Evolutionary conservation across 2,888 invertebrate genomes (phyloP).

Genomic region (Kuschelorhynchus macadamiae): DNA sequence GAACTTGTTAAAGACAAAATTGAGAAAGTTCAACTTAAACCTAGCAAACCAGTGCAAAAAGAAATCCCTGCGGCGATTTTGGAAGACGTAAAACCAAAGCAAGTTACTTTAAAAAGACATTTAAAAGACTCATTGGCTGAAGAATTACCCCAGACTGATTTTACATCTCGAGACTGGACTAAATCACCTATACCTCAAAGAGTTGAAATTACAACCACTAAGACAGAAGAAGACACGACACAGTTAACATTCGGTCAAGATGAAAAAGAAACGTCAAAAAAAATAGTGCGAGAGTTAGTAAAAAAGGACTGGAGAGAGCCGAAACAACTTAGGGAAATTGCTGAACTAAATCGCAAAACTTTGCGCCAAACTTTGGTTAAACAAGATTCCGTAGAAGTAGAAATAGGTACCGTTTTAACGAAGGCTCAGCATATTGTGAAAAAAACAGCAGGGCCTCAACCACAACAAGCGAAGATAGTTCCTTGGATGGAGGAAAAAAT

Average conservation of each 20-base stretch:
- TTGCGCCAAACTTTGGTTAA: slow-evolving; percentile 30
- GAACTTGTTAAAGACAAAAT: slow-evolving; percentile 66
- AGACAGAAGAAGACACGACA: slow-evolving; percentile 18
- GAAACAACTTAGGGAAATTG: not conserved
- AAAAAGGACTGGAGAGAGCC: slow-evolving; percentile 31
- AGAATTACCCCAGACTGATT: not conserved
- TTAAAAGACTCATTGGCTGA: not conserved
- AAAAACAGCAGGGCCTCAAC: slow-evolving; percentile 18
- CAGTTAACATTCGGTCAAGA: not conserved
- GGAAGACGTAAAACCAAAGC: slow-evolving; percentile 72
- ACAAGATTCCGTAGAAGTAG: slow-evolving; percentile 45
- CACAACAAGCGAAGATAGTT: slow-evolving; percentile 50
- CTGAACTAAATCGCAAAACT: slow-evolving; percentile 5
- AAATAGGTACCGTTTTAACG: slow-evolving; percentile 39
- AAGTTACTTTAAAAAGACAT: slow-evolving; percentile 62
- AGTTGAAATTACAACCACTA: slow-evolving; percentile 4
- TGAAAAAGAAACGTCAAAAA: not conserved
- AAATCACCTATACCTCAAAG: slow-evolving; percentile 9
- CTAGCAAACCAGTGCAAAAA: slow-evolving; percentile 66
- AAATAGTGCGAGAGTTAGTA: not conserved
- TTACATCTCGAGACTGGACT: not conserved
- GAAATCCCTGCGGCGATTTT: slow-evolving; percentile 66
- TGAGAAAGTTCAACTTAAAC: slow-evolving; percentile 71
- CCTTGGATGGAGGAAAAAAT: slow-evolving; percentile 79
- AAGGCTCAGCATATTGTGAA: slow-evolving; percentile 36